These are phyloP conservation scores for Aproaerema taeniolella DNA, from an alignment of 2,888 invertebrate genomes.

Conservation along the genomic window DNA sequence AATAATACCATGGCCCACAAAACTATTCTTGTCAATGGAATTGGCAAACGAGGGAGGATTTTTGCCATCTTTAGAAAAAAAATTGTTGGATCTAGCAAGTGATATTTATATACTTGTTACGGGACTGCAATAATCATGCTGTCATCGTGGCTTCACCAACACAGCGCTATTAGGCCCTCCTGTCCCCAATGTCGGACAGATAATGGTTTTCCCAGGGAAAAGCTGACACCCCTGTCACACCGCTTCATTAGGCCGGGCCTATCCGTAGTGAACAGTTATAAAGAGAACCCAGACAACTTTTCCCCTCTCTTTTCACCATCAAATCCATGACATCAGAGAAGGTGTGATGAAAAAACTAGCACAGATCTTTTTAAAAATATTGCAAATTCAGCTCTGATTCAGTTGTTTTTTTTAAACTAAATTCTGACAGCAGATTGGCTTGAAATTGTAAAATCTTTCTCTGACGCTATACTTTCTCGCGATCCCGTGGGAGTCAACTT, in stretches of 20 bases:
- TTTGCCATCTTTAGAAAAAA: no score
- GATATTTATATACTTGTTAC: no score
- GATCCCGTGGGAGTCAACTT: neutral
- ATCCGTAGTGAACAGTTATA: slow-evolving; percentile 19
- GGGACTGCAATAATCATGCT: slow-evolving; percentile 22
- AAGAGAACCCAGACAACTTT: slow-evolving; percentile 15
- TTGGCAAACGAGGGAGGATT: no score
- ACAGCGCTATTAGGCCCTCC: slow-evolving; percentile 31
- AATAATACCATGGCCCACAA: no score
- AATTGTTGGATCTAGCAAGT: no score
- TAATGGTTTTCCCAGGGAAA: slow-evolving; percentile 26
- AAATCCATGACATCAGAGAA: no score
- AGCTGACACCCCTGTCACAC: slow-evolving; percentile 33
- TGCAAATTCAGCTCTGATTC: neutral
- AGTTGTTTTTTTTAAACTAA: neutral
- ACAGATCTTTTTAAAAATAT: neutral
- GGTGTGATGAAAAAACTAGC: neutral
- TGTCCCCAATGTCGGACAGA: slow-evolving; percentile 30
- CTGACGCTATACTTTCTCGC: neutral
- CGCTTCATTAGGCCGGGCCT: slow-evolving; percentile 33
- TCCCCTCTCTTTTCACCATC: no score
- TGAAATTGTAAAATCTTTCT: neutral
- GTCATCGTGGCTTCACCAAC: slow-evolving; percentile 26
- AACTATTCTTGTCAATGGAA: no score
- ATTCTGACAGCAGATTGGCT: neutral